Evolutionary conservation across 2,888 invertebrate species (phyloP).

Genomic region (Alentia gelatinosa): DNA sequence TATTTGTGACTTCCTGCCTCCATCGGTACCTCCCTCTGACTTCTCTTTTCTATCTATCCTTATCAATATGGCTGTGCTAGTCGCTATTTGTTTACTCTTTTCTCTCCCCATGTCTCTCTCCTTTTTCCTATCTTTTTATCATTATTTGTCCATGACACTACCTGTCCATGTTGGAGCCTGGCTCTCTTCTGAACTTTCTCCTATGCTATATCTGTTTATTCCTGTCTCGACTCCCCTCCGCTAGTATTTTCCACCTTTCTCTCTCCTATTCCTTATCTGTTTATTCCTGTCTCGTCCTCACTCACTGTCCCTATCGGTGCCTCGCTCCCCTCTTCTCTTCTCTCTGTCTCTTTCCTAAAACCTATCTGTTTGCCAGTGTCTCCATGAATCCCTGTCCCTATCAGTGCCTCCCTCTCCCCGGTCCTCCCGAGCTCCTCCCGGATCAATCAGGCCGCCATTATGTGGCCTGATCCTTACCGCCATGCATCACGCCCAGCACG

Average conservation of each 20-base stretch:
- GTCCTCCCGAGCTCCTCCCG: neutral
- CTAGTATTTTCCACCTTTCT: neutral
- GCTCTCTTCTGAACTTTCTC: neutral
- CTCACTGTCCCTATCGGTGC: neutral
- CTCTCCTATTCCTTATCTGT: neutral
- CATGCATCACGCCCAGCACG: neutral
- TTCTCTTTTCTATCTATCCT: too few relatives aligned
- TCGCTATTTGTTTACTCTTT: neutral
- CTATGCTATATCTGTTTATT: too few relatives aligned
- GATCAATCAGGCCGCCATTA: constrained; percentile 11
- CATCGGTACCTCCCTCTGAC: too few relatives aligned
- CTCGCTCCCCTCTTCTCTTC: neutral
- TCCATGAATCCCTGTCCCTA: neutral
- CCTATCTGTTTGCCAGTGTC: neutral
- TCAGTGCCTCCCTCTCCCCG: neutral
- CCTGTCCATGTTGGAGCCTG: neutral
- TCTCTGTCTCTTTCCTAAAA: neutral
- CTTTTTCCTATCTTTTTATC: neutral
- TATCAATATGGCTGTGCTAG: too few relatives aligned
- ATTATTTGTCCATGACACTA: neutral
- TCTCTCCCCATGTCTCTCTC: neutral
- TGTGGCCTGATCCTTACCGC: neutral
- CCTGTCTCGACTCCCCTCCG: neutral
- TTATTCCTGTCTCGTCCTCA: neutral
- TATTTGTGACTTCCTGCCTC: too few relatives aligned